Base-by-base conservation (phyloP, 2,113 vertebrate genomes). In the Cavia porcellus region DNA sequence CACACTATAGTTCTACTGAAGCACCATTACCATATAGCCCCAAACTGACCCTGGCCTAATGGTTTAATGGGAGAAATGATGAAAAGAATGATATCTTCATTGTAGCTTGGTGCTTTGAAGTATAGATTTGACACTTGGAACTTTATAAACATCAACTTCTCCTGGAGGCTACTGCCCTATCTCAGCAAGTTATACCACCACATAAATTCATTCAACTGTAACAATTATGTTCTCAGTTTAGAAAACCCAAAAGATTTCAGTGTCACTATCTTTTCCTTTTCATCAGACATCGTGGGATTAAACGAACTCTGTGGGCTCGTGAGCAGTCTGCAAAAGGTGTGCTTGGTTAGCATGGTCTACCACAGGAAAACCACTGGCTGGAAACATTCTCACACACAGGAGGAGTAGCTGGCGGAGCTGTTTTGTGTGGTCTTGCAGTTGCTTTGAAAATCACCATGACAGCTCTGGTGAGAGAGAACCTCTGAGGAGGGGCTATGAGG, bases 291-390 rank as follows among this genome's bases (percentile, higher is more conserved):
- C 0, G 6, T 42, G 59, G 7, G 4, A 80, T 28, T 50, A 22
- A 52, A 38, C 1, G 0, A 86, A 74, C 4, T 2, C 62, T 13
- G 45, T 24, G 66, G 47, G 38, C 3, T 32, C 57, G 30, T 28
- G n/a, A 0, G 22, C 4, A 19, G n/a, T 59, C 13, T 4, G 12
- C 3, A 30, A 15, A 52, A 19, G 5, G 42, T 28, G 42, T 15
- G 17, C 2, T 7, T 13, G 30, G 38, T 9, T 4, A 57, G 80
- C 6, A 1, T 1, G 28, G 57, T 25, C 24, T 0, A 13, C 0
- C 3, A 0, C 0, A 7, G 52, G 5, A 22, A 32, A 70, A 0
- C 19, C 35, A 24, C 0, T 2, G 0, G 2, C 52, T 3, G 64
- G 85, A 57, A 89, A 79, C 45, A 32, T 42, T 4, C 0, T 4